Evolutionary conservation across 2,888 invertebrate genomes (phyloP).

Genomic region (Hedychridium roseum): DNA sequence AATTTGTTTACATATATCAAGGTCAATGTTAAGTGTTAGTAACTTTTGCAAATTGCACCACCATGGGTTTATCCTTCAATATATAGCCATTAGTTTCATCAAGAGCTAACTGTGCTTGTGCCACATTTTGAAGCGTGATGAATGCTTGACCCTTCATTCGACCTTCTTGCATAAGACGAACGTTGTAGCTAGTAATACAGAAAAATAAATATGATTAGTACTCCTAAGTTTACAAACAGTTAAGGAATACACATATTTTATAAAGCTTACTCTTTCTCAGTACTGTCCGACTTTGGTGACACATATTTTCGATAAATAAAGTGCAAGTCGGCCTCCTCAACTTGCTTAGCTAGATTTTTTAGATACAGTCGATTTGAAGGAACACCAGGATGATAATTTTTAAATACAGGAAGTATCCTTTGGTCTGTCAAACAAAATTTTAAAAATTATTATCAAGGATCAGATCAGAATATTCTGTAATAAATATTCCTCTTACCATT

Average conservation of each 20-base stretch:
- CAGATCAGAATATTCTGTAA: conserved; percentile 1
- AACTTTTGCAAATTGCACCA: conserved; percentile 82
- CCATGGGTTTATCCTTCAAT: conserved; percentile 87
- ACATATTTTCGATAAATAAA: conserved; percentile 78
- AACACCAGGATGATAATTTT: conserved; percentile 84
- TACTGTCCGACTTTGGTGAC: conserved; percentile 59
- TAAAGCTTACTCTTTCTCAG: conserved; percentile 45
- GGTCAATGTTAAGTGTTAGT: conserved; percentile 36
- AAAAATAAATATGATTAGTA: conserved; percentile 9
- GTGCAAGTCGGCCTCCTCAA: conserved; percentile 77
- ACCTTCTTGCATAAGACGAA: conserved; percentile 91
- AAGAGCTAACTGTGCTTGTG: conserved; percentile 77
- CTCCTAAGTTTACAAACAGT: too few relatives aligned
- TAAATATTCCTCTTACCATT: conserved; percentile 62
- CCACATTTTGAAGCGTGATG: conserved; percentile 79
- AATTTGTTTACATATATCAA: too few relatives aligned
- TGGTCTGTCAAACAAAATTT: conserved; percentile 66
- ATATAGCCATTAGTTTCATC: conserved; percentile 88
- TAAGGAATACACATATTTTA: too few relatives aligned
- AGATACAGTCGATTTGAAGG: conserved; percentile 88
- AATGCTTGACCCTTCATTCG: conserved; percentile 97
- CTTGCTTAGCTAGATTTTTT: conserved; percentile 87
- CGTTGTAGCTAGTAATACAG: conserved; percentile 66
- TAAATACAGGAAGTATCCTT: conserved; percentile 79
- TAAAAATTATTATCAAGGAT: conserved; percentile 3